Evolutionary conservation across 2,113 vertebrate species (phyloP).

Genomic region (Centropus unirufus): DNA sequence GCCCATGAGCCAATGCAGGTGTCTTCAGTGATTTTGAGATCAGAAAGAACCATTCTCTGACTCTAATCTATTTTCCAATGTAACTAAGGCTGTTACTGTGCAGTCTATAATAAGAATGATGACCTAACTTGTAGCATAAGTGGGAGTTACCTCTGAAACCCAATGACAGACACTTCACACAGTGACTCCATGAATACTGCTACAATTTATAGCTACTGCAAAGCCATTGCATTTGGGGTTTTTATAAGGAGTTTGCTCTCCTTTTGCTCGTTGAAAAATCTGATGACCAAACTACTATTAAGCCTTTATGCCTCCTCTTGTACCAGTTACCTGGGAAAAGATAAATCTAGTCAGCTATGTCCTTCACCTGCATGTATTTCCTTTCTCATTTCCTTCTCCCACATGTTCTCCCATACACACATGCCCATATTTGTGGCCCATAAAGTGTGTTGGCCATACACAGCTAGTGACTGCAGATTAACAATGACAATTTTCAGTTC

Average conservation of each 20-base stretch:
- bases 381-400: not conserved
- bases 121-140: not conserved
- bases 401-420: not conserved
- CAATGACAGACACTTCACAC: not conserved
- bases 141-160: not conserved
- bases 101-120: not conserved
- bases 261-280: not conserved
- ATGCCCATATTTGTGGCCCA: accelerated
- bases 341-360: not conserved
- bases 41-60: not conserved
- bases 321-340: not conserved
- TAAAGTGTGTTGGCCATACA: not conserved
- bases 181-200: not conserved
- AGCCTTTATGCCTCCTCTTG: not conserved
- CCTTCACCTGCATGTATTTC: not conserved
- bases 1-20: not conserved
- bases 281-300: not conserved
- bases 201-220: not conserved
- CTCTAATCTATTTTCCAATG: not conserved
- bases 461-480: not conserved
- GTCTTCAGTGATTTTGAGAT: not conserved
- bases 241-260: not conserved
- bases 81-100: not conserved
- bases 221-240: not conserved
- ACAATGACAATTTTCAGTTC: not conserved